Conservation (phyloP, 2,113 vertebrate genomes). For the Marmota flaviventris region DNA sequence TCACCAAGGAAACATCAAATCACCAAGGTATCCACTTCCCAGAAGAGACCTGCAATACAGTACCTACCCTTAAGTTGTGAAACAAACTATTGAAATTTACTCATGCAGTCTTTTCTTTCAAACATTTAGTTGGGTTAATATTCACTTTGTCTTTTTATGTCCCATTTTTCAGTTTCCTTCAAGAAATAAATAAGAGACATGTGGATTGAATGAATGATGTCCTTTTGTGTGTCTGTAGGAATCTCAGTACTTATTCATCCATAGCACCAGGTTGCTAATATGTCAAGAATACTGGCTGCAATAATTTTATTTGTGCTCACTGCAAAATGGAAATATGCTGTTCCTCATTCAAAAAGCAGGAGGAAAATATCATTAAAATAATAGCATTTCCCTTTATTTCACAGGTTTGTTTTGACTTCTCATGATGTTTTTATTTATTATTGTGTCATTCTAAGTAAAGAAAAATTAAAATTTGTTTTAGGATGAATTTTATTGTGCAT, state of each 20-base stretch:
- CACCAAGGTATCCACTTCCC: constrained; percentile 34
- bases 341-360: background rate
- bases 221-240: background rate
- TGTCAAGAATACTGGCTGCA: background rate
- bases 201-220: background rate
- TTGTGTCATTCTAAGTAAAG: background rate
- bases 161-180: background rate
- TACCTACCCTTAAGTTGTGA: constrained; percentile 52
- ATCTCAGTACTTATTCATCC: background rate
- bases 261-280: background rate
- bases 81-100: constrained; percentile 54
- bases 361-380: background rate
- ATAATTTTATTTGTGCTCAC: background rate
- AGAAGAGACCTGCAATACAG: constrained; percentile 2
- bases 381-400: background rate
- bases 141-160: constrained; percentile 30
- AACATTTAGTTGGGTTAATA: background rate
- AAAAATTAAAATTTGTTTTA: background rate
- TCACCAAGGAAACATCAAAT: constrained; percentile 49
- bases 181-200: background rate
- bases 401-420: background rate
- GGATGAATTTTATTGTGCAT: background rate
- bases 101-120: background rate
- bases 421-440: background rate
- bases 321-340: background rate